phyloP scores from a whole-genome alignment of 2,113 vertebrate genomes.

The Podarcis muralis region DNA sequence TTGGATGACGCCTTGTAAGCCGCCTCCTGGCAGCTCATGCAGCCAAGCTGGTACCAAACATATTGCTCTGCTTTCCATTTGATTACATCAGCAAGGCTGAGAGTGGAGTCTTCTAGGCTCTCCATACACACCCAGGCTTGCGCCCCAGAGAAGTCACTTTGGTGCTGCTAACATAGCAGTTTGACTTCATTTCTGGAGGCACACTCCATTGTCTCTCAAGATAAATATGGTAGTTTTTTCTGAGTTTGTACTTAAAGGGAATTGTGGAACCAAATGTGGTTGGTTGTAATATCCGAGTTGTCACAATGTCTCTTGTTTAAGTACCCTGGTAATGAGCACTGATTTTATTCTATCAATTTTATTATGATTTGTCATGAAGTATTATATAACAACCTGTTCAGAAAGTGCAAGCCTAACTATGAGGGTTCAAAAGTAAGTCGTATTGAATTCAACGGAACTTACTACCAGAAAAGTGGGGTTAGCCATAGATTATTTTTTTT shows the following conservation, averaged over 20 bases:
- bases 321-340: not conserved
- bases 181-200: too few species aligned
- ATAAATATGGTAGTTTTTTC: not conserved
- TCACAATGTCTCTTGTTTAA: not conserved
- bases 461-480: not conserved
- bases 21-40: too few species aligned
- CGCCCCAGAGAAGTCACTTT: too few species aligned
- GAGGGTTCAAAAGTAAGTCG: not conserved
- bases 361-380: not conserved
- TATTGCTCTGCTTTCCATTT: too few species aligned
- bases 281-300: not conserved
- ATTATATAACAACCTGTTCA: not conserved
- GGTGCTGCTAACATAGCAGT: too few species aligned
- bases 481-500: not conserved
- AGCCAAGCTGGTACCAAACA: too few species aligned
- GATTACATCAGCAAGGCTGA: too few species aligned
- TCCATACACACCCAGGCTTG: too few species aligned
- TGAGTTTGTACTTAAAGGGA: not conserved
- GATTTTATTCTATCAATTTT: not conserved
- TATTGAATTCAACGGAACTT: not conserved
- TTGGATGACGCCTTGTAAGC: too few species aligned
- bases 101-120: too few species aligned
- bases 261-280: not conserved
- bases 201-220: not conserved
- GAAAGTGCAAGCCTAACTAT: not conserved